Evolutionary conservation across 53 echinoderm and acorn worm genomes (phyloP).

Genomic region (Mesocentrotus franciscanus): DNA sequence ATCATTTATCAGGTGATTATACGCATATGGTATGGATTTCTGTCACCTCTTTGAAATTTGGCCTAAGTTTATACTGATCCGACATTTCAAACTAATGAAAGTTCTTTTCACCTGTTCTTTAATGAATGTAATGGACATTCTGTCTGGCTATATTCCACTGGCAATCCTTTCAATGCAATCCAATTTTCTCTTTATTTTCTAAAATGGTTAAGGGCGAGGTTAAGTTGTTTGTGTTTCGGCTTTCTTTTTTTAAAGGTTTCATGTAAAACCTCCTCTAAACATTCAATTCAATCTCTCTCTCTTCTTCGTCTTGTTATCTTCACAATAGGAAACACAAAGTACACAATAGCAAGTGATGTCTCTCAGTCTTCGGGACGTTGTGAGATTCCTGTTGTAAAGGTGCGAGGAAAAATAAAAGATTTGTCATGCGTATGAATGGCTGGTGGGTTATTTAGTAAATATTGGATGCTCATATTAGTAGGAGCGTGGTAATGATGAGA

Average conservation of each 20-base stretch:
- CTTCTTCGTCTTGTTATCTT: background rate
- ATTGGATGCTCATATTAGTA: constrained; percentile 1
- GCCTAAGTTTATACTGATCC: too few relatives aligned
- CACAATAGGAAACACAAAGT: background rate
- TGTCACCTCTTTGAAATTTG: too few relatives aligned
- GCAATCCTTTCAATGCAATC: background rate
- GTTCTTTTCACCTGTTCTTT: too few relatives aligned
- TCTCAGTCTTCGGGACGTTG: background rate
- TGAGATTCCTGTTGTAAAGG: background rate
- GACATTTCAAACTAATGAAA: too few relatives aligned
- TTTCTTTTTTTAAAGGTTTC: background rate
- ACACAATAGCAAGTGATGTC: background rate
- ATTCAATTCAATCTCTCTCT: background rate
- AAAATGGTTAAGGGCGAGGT: constrained; percentile 33
- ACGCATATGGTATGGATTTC: too few relatives aligned
- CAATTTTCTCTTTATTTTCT: background rate
- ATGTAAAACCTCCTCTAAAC: background rate
- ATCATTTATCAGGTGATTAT: too few relatives aligned
- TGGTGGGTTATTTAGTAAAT: background rate
- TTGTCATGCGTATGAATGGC: background rate
- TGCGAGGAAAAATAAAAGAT: background rate
- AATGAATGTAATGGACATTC: too few relatives aligned
- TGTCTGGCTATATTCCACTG: background rate
- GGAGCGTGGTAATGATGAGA: background rate
- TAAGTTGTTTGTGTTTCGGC: constrained; percentile 2